These are phyloP conservation scores for Plecotus auritus DNA, from an alignment of 2,113 vertebrate genomes.

Conservation along the genomic window DNA sequence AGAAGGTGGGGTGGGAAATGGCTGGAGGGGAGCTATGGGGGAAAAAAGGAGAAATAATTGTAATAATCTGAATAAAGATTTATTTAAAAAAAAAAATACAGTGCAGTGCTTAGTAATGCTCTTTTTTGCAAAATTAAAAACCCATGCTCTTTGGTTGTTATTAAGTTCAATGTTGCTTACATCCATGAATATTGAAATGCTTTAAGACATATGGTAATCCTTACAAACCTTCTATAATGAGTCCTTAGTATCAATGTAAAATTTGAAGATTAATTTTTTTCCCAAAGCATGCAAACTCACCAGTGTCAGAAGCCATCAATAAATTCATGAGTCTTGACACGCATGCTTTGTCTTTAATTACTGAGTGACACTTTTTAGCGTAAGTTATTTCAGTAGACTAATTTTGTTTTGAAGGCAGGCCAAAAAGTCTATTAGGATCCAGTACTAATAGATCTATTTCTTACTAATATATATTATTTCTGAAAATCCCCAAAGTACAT, in stretches of 20 bases:
- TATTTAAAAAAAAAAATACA: no score
- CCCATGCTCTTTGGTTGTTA: background rate
- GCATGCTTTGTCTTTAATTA: background rate
- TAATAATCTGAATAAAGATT: no score
- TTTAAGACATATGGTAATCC: background rate
- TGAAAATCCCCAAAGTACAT: background rate
- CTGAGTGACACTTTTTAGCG: background rate
- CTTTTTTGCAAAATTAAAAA: background rate
- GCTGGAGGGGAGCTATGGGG: no score
- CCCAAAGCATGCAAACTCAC: background rate
- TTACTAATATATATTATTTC: constrained; percentile 21
- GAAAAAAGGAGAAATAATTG: no score
- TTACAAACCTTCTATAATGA: constrained; percentile 8
- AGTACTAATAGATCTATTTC: background rate
- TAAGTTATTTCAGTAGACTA: constrained; percentile 9
- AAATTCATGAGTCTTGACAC: background rate
- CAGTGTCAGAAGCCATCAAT: background rate
- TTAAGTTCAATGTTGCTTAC: background rate
- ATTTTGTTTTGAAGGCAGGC: constrained; percentile 33
- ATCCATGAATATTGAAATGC: constrained; percentile 12
- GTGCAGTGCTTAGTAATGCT: background rate
- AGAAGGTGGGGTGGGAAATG: no score
- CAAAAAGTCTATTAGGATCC: background rate
- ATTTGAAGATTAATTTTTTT: background rate
- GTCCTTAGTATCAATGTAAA: background rate